A percentile compares a stretch with the other conserved stretches of the same genome.
These are phyloP conservation scores for Bambusicola thoracicus DNA, from an alignment of 2,113 vertebrate species.

Conservation along the genomic window DNA sequence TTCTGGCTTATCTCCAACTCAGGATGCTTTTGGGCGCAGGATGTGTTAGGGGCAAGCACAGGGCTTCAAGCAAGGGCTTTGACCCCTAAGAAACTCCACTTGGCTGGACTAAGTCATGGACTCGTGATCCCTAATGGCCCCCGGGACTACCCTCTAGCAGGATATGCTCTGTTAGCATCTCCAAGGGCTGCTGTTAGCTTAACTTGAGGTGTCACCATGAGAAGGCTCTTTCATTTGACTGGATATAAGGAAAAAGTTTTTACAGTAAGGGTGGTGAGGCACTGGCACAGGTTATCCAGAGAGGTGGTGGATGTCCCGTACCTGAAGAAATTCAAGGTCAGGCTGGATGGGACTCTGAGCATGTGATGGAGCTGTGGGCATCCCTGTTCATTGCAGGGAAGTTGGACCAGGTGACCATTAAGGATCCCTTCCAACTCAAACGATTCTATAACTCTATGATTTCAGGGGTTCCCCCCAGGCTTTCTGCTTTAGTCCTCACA, in stretches of 20 bases:
- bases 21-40: background rate
- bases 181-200: background rate
- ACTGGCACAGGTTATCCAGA: too few relatives aligned
- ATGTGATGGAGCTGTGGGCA: too few relatives aligned
- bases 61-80: fast-evolving
- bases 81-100: background rate
- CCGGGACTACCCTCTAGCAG: background rate
- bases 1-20: background rate
- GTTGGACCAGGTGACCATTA: too few relatives aligned
- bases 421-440: too few relatives aligned
- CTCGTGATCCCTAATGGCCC: background rate
- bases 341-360: too few relatives aligned
- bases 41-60: background rate
- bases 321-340: too few relatives aligned
- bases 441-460: background rate
- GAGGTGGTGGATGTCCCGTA: too few relatives aligned
- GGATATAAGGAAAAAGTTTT: too few relatives aligned
- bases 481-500: background rate
- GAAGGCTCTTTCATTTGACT: background rate
- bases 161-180: constrained; percentile 12
- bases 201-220: background rate
- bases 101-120: background rate
- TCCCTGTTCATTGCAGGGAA: too few relatives aligned
- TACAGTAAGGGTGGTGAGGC: too few relatives aligned
- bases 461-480: background rate